These are phyloP conservation scores for Melanostoma scalare DNA, from an alignment of 2,888 invertebrate species.

Conservation along the genomic window DNA sequence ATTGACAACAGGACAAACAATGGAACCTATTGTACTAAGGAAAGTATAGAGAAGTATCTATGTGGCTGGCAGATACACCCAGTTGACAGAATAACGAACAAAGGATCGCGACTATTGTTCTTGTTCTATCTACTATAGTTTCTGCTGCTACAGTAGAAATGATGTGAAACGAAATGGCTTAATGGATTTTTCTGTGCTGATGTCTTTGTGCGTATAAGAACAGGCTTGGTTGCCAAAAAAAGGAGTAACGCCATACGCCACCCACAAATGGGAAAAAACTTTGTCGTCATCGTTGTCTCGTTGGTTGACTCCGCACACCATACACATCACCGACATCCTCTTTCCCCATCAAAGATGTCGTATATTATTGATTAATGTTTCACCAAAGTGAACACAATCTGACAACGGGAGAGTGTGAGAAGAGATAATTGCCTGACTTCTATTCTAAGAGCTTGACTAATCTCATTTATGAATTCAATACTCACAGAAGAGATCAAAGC, in stretches of 20 bases:
- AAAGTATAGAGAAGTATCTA: constrained; percentile 18
- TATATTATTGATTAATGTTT: constrained; percentile 63
- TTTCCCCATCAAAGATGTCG: constrained; percentile 32
- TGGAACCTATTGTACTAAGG: constrained; percentile 29
- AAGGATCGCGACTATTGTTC: constrained; percentile 54
- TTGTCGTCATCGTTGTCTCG: constrained; percentile 33
- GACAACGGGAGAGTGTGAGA: constrained; percentile 7
- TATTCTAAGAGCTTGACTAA: not conserved
- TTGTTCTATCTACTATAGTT: constrained; percentile 11
- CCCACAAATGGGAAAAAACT: constrained; percentile 22
- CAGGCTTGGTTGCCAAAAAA: constrained; percentile 32
- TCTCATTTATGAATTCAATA: constrained; percentile 31
- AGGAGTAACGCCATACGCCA: constrained; percentile 10
- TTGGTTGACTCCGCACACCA: constrained; percentile 13
- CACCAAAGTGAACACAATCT: constrained; percentile 33
- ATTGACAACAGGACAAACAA: constrained; percentile 70
- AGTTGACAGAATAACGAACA: constrained; percentile 48
- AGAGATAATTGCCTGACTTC: constrained; percentile 25
- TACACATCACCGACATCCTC: not conserved
- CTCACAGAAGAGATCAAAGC: constrained; percentile 33
- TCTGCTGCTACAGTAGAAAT: not conserved
- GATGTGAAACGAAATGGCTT: constrained; percentile 24
- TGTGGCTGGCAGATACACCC: constrained; percentile 11
- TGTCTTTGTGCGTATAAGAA: constrained; percentile 26
- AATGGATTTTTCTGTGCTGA: constrained; percentile 12